Evolutionary conservation across 2,888 invertebrate species (phyloP).

Genomic region (Ichneumoninae sp.): DNA sequence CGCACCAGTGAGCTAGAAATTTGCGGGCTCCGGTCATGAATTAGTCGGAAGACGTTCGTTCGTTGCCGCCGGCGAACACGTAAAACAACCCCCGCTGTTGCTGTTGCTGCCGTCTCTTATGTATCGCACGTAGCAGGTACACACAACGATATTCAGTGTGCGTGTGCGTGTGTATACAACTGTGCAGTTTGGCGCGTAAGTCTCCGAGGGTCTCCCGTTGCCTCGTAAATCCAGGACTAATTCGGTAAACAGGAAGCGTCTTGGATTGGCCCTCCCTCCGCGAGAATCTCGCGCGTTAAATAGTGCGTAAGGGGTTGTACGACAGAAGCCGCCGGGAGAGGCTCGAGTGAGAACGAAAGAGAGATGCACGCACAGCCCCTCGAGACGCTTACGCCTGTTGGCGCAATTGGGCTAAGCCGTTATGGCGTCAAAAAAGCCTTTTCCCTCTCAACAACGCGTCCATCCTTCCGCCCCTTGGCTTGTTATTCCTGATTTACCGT

Average conservation of each 20-base stretch:
- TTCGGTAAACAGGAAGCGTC: conserved; percentile 76
- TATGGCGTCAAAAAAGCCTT: conserved; percentile 68
- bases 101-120: conserved; percentile 49
- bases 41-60: conserved; percentile 64
- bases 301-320: conserved; percentile 74
- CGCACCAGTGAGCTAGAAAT: conserved; percentile 66
- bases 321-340: conserved; percentile 47
- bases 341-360: conserved; percentile 21
- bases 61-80: conserved; percentile 52
- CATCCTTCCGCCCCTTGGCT: conserved; percentile 55
- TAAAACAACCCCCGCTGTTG: conserved; percentile 57
- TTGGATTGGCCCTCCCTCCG: conserved; percentile 68
- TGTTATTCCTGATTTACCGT: conserved; percentile 66
- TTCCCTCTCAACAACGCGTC: conserved; percentile 49
- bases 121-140: conserved; percentile 35
- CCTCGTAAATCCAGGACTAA: conserved; percentile 72
- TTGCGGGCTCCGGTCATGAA: conserved; percentile 62
- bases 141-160: conserved; percentile 1
- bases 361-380: conserved; percentile 60
- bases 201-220: conserved; percentile 62
- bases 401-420: conserved; percentile 72
- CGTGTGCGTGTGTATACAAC: conserved; percentile 17
- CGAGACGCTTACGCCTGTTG: conserved; percentile 69
- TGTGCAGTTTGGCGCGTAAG: conserved; percentile 68
- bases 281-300: conserved; percentile 70